phyloP scores from a whole-genome alignment of 2,888 invertebrate species.

The Tetanocera ferruginea region DNA sequence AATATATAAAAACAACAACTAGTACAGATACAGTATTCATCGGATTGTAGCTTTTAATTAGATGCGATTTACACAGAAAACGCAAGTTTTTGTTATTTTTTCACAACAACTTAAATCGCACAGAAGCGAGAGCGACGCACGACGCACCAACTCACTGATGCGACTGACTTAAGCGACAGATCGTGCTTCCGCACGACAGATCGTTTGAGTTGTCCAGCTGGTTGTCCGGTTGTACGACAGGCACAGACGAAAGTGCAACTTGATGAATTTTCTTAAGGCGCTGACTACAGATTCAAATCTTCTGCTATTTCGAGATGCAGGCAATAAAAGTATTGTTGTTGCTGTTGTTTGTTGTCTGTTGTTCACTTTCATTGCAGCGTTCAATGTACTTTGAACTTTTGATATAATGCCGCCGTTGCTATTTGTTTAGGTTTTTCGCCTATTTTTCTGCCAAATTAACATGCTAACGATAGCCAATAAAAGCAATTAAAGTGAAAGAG shows the following conservation, averaged over 20 bases:
- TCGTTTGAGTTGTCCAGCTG: too few species aligned
- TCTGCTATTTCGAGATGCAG: neutral
- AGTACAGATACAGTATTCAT: conserved; percentile 7
- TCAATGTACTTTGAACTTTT: neutral
- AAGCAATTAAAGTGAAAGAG: neutral
- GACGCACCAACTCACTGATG: neutral
- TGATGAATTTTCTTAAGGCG: too few species aligned
- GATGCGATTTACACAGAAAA: conserved; percentile 27
- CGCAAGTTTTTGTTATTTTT: conserved; percentile 23
- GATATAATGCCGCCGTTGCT: neutral
- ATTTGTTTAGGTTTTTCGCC: neutral
- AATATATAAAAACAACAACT: neutral
- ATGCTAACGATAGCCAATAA: neutral
- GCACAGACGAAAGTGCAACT: too few species aligned
- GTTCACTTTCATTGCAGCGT: neutral
- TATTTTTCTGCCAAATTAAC: neutral
- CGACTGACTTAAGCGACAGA: neutral
- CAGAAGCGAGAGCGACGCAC: neutral
- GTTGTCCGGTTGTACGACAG: too few species aligned
- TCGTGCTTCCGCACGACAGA: too few species aligned
- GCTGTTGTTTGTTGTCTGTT: neutral
- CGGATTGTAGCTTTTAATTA: conserved; percentile 33
- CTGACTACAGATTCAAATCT: too few species aligned
- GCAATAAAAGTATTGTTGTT: neutral
- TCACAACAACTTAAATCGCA: neutral